Conservation (phyloP, 2,113 vertebrate species). For the Marmota monax region DNA sequence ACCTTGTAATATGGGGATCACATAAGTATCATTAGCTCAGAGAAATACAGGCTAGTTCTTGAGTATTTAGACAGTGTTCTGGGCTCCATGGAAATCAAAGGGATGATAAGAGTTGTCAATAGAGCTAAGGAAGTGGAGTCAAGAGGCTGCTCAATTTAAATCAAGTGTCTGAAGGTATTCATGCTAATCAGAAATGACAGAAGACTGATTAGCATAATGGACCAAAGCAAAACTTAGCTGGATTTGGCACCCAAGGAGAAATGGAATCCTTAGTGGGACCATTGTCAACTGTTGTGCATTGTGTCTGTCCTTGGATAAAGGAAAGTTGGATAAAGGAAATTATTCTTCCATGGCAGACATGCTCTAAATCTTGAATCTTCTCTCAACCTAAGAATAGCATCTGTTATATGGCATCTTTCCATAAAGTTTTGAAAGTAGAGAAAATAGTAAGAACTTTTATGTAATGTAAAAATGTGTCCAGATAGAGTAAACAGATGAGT, state of each 20-base stretch:
- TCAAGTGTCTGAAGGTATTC: conserved; percentile 53
- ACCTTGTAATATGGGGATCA: neutral
- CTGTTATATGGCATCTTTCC: conserved; percentile 7
- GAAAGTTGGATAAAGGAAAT: conserved; percentile 6
- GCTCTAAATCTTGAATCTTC: neutral
- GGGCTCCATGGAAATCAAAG: conserved; percentile 55
- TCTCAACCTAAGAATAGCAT: neutral
- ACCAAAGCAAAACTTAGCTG: neutral
- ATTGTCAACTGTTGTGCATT: neutral
- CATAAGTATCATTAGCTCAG: neutral
- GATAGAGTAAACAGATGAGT: neutral
- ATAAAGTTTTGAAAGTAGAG: neutral
- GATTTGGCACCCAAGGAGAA: neutral
- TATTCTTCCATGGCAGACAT: neutral
- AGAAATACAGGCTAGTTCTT: conserved; percentile 8
- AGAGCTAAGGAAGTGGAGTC: conserved; percentile 36
- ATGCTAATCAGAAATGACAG: conserved; percentile 71
- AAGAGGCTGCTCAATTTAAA: conserved; percentile 61
- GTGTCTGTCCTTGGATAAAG: conserved; percentile 47
- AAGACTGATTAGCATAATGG: conserved; percentile 40
- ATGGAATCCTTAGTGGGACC: neutral
- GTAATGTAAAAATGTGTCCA: neutral
- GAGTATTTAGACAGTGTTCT: neutral
- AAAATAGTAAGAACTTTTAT: conserved; percentile 7
- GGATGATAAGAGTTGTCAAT: neutral